Evolutionary conservation across 2,888 invertebrate species (phyloP).

Genomic region (Stegophylla sp.): DNA sequence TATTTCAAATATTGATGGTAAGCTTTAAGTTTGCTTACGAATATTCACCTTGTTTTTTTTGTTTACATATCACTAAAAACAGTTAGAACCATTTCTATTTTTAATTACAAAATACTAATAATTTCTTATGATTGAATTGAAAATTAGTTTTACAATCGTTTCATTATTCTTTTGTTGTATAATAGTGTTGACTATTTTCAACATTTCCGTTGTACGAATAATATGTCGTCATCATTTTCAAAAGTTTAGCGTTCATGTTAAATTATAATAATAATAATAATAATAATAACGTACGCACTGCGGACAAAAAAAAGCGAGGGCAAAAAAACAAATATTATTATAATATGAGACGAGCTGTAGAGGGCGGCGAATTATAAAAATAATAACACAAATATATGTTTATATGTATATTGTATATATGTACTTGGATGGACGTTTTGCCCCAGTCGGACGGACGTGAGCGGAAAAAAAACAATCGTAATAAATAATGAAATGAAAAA

Average conservation of each 20-base stretch:
- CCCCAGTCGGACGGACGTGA: constrained; percentile 44
- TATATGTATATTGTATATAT: constrained; percentile 33
- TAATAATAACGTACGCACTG: constrained; percentile 35
- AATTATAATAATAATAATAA: constrained; percentile 49
- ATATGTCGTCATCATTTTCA: constrained; percentile 20
- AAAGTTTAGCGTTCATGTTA: constrained; percentile 28
- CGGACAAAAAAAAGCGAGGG: constrained; percentile 22
- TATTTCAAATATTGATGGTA: background rate
- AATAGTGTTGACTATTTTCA: constrained; percentile 1
- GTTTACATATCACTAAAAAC: background rate
- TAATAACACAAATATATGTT: constrained; percentile 39
- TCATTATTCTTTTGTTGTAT: constrained; percentile 23
- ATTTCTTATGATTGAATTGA: background rate
- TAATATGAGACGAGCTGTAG: constrained; percentile 40
- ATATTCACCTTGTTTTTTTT: background rate
- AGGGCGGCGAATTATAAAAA: constrained; percentile 53
- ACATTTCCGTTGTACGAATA: background rate
- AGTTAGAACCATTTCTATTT: background rate
- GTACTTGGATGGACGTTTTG: constrained; percentile 50
- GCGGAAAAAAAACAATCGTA: constrained; percentile 52
- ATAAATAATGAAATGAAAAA: constrained; percentile 56
- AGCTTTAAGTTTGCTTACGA: background rate
- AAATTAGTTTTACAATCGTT: background rate
- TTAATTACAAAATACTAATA: background rate
- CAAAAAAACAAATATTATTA: constrained; percentile 43